A percentile compares a stretch with the other conserved stretches of the same genome.
Conservation (phyloP, 2,888 invertebrate genomes). For the Drosophila setosimentum region DNA sequence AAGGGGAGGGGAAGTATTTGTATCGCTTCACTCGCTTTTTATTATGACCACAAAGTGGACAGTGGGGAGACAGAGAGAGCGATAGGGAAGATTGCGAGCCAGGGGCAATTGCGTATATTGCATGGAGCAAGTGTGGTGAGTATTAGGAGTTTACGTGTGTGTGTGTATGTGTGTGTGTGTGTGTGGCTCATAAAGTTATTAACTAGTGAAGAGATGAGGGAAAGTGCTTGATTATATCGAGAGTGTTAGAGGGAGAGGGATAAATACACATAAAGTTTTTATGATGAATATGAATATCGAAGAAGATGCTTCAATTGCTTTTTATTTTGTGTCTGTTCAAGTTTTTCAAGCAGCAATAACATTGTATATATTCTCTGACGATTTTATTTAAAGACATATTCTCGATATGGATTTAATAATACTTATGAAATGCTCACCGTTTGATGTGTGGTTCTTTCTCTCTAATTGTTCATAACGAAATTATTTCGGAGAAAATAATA, state of each 20-base stretch:
- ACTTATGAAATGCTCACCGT: not conserved
- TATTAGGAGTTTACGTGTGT: constrained; percentile 1
- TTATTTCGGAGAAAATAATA: not conserved
- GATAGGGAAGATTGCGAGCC: constrained; percentile 33
- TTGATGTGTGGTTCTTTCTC: not conserved
- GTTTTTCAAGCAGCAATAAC: constrained; percentile 7
- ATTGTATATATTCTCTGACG: constrained; percentile 5
- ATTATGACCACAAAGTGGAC: constrained; percentile 45
- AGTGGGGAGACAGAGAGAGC: not conserved
- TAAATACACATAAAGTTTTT: constrained; percentile 30
- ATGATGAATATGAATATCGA: constrained; percentile 34
- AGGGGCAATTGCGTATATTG: constrained; percentile 50
- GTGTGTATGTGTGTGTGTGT: constrained; percentile 3
- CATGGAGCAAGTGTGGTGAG: constrained; percentile 22
- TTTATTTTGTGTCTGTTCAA: constrained; percentile 1
- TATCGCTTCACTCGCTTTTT: constrained; percentile 59
- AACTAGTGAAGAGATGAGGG: constrained; percentile 51
- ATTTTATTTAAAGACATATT: not conserved
- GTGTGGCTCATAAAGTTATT: constrained; percentile 69
- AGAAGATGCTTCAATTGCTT: constrained; percentile 17
- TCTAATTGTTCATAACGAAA: not conserved
- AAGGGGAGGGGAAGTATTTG: constrained; percentile 50
- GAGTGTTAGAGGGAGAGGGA: not conserved
- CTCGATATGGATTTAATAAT: not conserved
- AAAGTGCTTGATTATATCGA: constrained; percentile 37